Percentiles rank a stretch among this genome's conserved stretches.
Evolutionary conservation across 2,113 vertebrate genomes (phyloP).

Genomic region (Pseudois nayaur): DNA sequence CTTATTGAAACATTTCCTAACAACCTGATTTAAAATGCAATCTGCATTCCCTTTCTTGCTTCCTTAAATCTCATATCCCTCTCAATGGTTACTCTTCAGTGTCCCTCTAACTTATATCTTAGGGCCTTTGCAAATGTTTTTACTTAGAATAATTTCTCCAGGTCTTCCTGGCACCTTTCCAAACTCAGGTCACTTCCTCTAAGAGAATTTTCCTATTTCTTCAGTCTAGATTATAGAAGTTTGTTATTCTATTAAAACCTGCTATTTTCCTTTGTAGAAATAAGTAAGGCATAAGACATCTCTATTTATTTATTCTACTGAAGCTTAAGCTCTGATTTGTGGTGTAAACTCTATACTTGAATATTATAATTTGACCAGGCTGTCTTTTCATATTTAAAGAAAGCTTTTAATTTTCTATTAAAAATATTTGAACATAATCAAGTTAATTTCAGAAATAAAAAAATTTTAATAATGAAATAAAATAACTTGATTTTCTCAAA

Average conservation of each 20-base stretch:
- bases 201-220: neutral
- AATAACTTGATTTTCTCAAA: neutral
- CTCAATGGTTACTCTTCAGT: neutral
- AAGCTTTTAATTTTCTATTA: neutral
- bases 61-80: neutral
- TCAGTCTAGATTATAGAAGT: neutral
- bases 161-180: neutral
- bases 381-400: neutral
- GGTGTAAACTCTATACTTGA: neutral
- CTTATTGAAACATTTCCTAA: neutral
- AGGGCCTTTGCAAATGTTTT: neutral
- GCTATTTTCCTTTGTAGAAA: neutral
- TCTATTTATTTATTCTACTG: neutral
- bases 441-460: neutral
- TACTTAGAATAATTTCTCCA: neutral
- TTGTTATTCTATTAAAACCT: neutral
- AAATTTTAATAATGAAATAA: neutral
- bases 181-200: neutral
- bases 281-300: neutral
- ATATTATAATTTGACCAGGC: neutral
- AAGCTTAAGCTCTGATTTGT: neutral
- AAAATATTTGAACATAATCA: neutral
- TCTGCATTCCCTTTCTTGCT: neutral
- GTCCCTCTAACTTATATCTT: neutral
- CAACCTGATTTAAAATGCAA: neutral